Base-by-base conservation (phyloP, 2,797 vertebrate species). In the Darevskia nairensis region DNA sequence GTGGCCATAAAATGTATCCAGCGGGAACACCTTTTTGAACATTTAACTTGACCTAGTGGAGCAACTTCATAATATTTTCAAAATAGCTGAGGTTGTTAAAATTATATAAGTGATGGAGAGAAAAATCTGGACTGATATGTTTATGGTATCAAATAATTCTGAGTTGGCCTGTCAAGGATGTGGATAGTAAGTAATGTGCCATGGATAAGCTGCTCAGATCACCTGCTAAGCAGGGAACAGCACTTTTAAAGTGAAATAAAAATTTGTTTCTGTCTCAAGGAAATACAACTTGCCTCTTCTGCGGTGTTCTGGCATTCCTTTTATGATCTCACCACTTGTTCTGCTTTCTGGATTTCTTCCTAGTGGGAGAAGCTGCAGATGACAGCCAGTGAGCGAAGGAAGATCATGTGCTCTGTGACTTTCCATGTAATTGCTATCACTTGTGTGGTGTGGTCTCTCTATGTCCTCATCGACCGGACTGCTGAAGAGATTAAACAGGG, bases 341-440 rank as follows among this genome's bases (percentile, higher is more conserved):
- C 84, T 94, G 71, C 39, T 83, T 93, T 95, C 87, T 8, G 91
- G 64, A 4, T 94, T 93, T 94, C 88, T 92, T 84, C 74, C 91
- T 92, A 99, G 99, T 99, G 99, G 99, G 99, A 99, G 96, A 99
- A 98, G 95, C 96, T 99, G 92, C 99, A 99, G 97, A 99, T 99
- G 99, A 99, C 98, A 0, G 96, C 98, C 85, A 99, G 99, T 0
- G 99, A 99, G 95, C 97, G 98, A 88, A 98, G 99, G 96, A 99
- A 99, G 98, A 99, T 99, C 93, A 97, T 98, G 97, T 99, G 98
- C 94, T 99, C 99, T 0, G 99, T 99, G 94, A 98, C 98, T 71
- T 99, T 99, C 96, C 99, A 99, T 80, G 94, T 99, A 96, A 98
- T 99, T 80, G 99, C 99, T 95, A 99, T 99, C 96, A 99, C 98